Percentiles rank a stretch among this genome's conserved stretches.
Conservation (phyloP, 2,797 vertebrate genomes). For the Pygocentrus nattereri region DNA sequence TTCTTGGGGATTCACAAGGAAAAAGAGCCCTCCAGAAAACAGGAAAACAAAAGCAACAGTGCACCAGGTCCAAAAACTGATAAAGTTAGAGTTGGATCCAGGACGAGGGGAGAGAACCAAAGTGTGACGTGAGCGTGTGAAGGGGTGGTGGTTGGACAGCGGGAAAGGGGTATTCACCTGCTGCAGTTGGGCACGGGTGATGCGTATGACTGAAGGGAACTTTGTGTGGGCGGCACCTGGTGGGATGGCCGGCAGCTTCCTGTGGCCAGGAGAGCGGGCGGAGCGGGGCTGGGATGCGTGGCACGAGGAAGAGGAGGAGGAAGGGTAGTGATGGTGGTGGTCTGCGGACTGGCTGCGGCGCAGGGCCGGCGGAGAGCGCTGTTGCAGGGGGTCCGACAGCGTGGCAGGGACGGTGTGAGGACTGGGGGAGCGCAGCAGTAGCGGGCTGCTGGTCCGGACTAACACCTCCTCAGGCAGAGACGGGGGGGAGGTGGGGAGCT, state of each 20-base stretch:
- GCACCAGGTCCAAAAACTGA: neutral
- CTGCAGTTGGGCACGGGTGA: conserved; percentile 91
- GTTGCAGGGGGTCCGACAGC: conserved; percentile 85
- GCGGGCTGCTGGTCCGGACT: conserved; percentile 84
- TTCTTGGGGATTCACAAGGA: conserved; percentile 4
- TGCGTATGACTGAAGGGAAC: conserved; percentile 91
- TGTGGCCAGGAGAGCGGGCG: conserved; percentile 80
- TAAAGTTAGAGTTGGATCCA: neutral
- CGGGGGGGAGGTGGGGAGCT: conserved; percentile 89
- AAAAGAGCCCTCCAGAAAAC: conserved; percentile 11
- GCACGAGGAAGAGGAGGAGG: conserved; percentile 75
- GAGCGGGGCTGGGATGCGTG: conserved; percentile 72
- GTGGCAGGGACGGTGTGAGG: conserved; percentile 85
- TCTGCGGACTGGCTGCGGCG: conserved; percentile 88
- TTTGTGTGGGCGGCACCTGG: conserved; percentile 83
- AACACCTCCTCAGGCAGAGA: conserved; percentile 84
- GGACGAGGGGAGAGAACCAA: neutral
- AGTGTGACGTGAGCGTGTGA: neutral
- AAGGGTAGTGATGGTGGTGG: conserved; percentile 71
- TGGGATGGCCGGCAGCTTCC: conserved; percentile 91
- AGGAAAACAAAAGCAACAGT: neutral
- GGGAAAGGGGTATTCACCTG: conserved; percentile 85
- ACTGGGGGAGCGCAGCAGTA: conserved; percentile 85
- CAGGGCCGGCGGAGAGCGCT: conserved; percentile 78
- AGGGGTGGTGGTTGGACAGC: conserved; percentile 28